phyloP scores from a whole-genome alignment of 37 sponge, comb jelly and placozoan species.

The Bolinopsis microptera region DNA sequence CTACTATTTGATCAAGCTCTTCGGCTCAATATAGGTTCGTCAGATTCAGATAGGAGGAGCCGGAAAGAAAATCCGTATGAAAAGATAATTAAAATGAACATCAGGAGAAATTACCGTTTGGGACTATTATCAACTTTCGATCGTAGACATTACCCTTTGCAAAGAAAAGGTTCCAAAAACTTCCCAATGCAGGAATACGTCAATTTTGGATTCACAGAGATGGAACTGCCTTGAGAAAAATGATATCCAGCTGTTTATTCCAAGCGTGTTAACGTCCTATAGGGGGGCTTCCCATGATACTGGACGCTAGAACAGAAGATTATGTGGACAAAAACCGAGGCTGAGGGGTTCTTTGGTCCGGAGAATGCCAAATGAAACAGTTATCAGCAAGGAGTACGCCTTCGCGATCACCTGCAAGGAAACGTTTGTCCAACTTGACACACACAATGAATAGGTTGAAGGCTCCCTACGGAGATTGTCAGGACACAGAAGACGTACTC shows the following conservation, averaged over 20 bases:
- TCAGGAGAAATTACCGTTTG: neutral
- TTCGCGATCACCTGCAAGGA: neutral
- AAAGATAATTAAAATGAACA: neutral
- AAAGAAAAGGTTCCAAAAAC: neutral
- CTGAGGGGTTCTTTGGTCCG: neutral
- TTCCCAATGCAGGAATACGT: neutral
- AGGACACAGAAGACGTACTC: neutral
- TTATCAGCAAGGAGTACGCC: conserved; percentile 32
- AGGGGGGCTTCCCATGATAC: neutral
- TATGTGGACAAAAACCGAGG: neutral
- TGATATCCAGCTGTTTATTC: neutral
- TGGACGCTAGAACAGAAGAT: neutral
- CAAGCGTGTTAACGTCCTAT: neutral
- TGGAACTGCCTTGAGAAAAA: conserved; percentile 47
- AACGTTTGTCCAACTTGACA: neutral
- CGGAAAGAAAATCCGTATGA: conserved; percentile 16
- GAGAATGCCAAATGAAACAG: neutral
- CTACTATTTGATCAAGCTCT: too few relatives aligned
- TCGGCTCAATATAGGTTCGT: too few relatives aligned
- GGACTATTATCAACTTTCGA: neutral
- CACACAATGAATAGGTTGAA: neutral
- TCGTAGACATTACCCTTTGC: neutral
- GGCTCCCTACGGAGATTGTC: neutral
- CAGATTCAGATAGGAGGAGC: too few relatives aligned
- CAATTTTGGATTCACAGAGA: neutral